Evolutionary conservation across 1,140 invertebrate species (phyloP), one percentile per base, ranked within the genome.

Genomic region (Leptoteleia sp.): DNA sequence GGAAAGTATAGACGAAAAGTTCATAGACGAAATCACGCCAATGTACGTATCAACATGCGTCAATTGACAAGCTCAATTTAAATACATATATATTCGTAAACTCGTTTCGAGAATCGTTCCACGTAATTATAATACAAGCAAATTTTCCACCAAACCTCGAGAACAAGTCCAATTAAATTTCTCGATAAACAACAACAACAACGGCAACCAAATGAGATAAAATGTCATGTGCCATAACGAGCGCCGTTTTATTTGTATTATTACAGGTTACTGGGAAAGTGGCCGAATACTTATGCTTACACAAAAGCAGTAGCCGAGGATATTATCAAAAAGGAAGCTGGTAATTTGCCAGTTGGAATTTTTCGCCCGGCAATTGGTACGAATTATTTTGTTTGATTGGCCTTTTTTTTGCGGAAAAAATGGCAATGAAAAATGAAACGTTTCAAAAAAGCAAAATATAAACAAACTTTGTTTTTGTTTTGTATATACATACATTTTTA

Each of bases 321-420:
- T 13, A 86, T 92, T 1, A 79, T 94, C 0, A 88, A 90, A 4
- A 85, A 89, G n/a, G 89, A 92, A 55, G 83, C 86, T 5, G 82
- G 70, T 5, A 77, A 88, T 43, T 84, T 96, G 42, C 94, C 95
- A 0, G 85, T 94, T 7, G 93, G 93, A 37, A 94, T 97, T 64
- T 93, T 96, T 67, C 90, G 95, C 82, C 95, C 95, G 1, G 94
- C 93, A 0, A 95, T 96, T 73, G 94, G 93, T 92, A 76, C 1
- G 17, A n/a, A 31, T 29, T 52, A 40, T 31, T 29, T 17, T 40
- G 33, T 43, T 25, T 16, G 22, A n/a, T n/a, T n/a, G n/a, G 2
- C n/a, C 9, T 31, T 5, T 9, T 31, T 7, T 31, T 31, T 22
- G 19, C 2, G 5, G 19, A 5, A 22, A 22, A n/a, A n/a, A n/a